Conservation (phyloP, 2,113 vertebrate genomes). For the Uropsilus gracilis region DNA sequence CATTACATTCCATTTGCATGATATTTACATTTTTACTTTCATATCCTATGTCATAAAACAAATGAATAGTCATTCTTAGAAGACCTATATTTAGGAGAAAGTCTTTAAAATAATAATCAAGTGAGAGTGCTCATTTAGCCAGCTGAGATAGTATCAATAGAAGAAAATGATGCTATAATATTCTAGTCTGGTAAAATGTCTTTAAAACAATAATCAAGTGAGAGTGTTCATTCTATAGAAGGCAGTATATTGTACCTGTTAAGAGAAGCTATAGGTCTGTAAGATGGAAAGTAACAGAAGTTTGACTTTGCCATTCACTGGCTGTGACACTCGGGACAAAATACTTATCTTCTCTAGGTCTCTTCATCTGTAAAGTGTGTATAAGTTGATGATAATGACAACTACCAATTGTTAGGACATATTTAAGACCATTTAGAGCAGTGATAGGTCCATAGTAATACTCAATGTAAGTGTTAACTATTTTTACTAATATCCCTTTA, state of each 20-base stretch:
- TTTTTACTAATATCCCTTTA: not conserved
- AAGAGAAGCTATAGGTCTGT: too few relatives aligned
- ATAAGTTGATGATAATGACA: not conserved
- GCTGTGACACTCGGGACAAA: not conserved
- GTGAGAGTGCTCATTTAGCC: not conserved
- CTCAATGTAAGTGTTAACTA: not conserved
- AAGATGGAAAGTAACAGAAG: not conserved
- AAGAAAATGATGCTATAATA: too few relatives aligned
- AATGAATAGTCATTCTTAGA: not conserved
- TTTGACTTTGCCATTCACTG: not conserved
- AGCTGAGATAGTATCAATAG: too few relatives aligned
- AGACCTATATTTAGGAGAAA: not conserved
- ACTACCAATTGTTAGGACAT: not conserved
- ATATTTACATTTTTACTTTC: constrained; percentile 42
- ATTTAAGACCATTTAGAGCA: not conserved
- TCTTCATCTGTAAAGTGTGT: not conserved
- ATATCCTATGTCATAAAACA: not conserved
- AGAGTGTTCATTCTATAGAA: too few relatives aligned
- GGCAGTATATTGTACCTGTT: too few relatives aligned
- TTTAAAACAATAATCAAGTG: too few relatives aligned
- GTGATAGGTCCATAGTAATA: not conserved
- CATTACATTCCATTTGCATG: not conserved
- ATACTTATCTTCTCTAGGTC: not conserved
- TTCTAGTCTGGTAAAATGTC: too few relatives aligned
- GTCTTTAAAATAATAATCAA: not conserved